Evolutionary conservation across 1,140 invertebrate genomes (phyloP), one percentile per base, ranked within the genome.

Genomic region (Drosophila novamexicana): DNA sequence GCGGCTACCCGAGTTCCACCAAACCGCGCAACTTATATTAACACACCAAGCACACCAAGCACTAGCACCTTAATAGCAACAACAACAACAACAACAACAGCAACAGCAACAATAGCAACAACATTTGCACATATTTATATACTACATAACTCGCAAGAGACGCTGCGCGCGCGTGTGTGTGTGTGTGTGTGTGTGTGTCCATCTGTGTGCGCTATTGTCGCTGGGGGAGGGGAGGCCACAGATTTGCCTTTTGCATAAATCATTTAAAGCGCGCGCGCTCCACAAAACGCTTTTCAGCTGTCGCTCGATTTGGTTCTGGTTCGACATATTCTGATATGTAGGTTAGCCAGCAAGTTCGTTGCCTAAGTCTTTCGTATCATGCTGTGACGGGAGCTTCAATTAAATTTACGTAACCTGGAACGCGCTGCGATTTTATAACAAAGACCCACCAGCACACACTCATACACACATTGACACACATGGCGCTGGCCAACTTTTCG

Each of bases 401-500:
- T n/a, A 29, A 47, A 42, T 16, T 34, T 36, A 62, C 59, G 59
- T 72, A 53, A 78, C 67, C n/a, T 29, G 63, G 58, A 77, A 77
- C 52, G 50, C 39, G 47, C 22, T 44, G 42, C 34, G 34, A 45
- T 18, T 22, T n/a, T 32, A 45, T 12, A n/a, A 36, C 57, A 36
- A 6, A 57, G 7, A 29, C 14, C 16, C 54, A 42, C 56, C 6
- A 40, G 29, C 12, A 42, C 18, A 40, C 36, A 32, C 18, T 8
- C 40, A 37, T 1, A 49, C 29, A 36, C 1, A 32, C 9, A 64
- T 32, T 14, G 40, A n/a, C 10, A 16, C 16, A n/a, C 18, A 92
- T 92, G 92, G 84, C 92, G 29, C 62, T 92, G 64, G 76, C 90
- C 49, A 92, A 92, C 49, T 92, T 92, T 69, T 84, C 92, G 64